Evolutionary conservation across 1,140 invertebrate species (phyloP), one percentile per base, ranked within the genome.

Genomic region (Papilio helenus): DNA sequence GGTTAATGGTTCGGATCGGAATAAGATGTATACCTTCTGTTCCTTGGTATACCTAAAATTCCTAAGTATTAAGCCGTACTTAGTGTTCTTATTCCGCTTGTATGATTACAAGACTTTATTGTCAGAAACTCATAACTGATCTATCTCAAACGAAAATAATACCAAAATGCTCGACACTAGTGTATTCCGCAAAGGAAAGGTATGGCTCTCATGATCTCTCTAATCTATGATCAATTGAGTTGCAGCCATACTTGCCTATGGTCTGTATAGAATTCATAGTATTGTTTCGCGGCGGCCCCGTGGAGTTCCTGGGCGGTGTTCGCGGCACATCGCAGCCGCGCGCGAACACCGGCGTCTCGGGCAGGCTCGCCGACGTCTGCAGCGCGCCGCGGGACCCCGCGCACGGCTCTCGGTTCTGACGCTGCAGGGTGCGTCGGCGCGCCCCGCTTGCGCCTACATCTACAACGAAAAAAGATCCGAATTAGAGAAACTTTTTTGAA

Each of bases 261-360:
- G 95, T 95, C 80, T 95, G 95, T 82, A 96, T 94, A 51, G 96
- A 96, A 85, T 95, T 95, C 88, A 96, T 95, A 26, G 95, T 96
- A 83, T 95, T 96, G 85, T 95, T 96, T 55, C 96, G 95, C n/a
- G 96, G 93, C 1, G 96, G 96, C 76, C 96, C 96, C 3, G 95
- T 95, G 79, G 95, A 95, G 82, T 95, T 95, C 82, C 95, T 88
- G 72, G 97, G 97, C 8, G 97, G 97, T 12, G 97, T 97, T 80
- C 97, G 95, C 1, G 97, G 97, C 77, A 97, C 96, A 89, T 97
- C 97, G 93, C 96, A 97, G 81, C 97, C 97, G 83, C 97, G 95
- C 14, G 97, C 97, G 90, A 98, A 98, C 44, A 98, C 97, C 5
- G 97, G 97, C 12, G 97, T 98, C 94, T 98, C 97, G 8, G 97